These are phyloP conservation scores for Lissonota sp. DNA, from an alignment of 2,888 invertebrate species.

Conservation along the genomic window DNA sequence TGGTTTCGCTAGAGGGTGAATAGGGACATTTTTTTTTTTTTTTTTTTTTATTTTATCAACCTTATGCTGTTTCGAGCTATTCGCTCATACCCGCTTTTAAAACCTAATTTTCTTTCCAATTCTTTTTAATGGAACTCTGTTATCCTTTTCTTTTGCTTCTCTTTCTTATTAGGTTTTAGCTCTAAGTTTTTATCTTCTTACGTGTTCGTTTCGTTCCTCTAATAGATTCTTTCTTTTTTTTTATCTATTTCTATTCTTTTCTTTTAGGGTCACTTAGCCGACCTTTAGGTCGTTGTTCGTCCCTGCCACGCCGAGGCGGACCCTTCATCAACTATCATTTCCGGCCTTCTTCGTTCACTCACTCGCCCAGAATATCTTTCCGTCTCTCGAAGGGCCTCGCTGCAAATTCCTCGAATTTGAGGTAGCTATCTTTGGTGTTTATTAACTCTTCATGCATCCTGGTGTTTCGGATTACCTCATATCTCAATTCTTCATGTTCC, in stretches of 20 bases:
- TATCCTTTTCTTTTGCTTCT: background rate
- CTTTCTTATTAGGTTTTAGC: no score
- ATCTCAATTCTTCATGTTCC: background rate
- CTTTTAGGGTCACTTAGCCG: background rate
- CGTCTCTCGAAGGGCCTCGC: background rate
- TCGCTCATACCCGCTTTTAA: slow-evolving; percentile 2
- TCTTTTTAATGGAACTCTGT: background rate
- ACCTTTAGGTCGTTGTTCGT: background rate
- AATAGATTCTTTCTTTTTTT: no score
- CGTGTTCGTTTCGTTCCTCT: no score
- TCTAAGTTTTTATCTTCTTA: no score
- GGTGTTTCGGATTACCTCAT: background rate
- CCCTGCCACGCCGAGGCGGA: slow-evolving; percentile 3
- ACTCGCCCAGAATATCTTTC: background rate
- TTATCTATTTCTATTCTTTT: no score
- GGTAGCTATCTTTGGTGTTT: background rate
- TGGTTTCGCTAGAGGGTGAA: no score
- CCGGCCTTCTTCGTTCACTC: background rate
- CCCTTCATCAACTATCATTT: background rate
- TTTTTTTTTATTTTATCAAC: slow-evolving; percentile 8
- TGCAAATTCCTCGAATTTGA: background rate
- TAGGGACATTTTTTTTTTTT: no score
- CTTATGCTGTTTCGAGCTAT: background rate
- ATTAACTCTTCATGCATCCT: background rate
- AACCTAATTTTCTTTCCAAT: background rate